Percentiles rank a stretch among this genome's conserved stretches.
Conservation (phyloP, 2,113 vertebrate genomes). For the Myxocyprinus asiaticus region DNA sequence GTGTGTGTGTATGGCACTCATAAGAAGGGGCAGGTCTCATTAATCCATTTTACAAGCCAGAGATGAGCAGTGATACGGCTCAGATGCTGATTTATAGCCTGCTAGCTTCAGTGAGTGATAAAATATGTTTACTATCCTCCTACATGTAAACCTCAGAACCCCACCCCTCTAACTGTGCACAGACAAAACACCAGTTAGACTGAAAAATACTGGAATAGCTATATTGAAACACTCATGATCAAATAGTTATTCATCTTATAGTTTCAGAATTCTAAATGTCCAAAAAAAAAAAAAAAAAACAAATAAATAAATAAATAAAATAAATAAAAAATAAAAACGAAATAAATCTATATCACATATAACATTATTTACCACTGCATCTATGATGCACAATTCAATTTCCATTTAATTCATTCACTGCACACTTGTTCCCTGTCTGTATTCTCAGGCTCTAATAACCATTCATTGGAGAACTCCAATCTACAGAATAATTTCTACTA, state of each 20-base stretch:
- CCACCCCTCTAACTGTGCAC: conserved; percentile 13
- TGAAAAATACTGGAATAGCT: background rate
- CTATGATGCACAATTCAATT: too few relatives aligned
- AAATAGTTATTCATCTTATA: background rate
- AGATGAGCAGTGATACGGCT: conserved; percentile 49
- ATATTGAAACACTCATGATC: background rate
- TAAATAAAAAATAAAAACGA: too few relatives aligned
- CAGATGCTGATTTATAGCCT: conserved; percentile 48
- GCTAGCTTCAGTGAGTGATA: conserved; percentile 49
- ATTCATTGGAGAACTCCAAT: too few relatives aligned
- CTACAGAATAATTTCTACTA: too few relatives aligned
- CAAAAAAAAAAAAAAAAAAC: too few relatives aligned
- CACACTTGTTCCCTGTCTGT: too few relatives aligned
- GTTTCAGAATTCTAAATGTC: background rate
- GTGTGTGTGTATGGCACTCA: conserved; percentile 38
- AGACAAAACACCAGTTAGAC: conserved; percentile 18
- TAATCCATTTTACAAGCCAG: conserved; percentile 47
- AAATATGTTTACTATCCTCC: conserved; percentile 55
- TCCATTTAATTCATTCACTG: too few relatives aligned
- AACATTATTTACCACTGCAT: too few relatives aligned
- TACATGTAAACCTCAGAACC: conserved; percentile 46
- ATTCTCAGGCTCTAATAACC: too few relatives aligned
- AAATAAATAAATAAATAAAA: too few relatives aligned
- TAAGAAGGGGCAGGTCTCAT: conserved; percentile 49
- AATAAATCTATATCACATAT: too few relatives aligned